Percentiles rank a stretch among this genome's conserved stretches.
Conservation (phyloP, 2,797 vertebrate species). For the Sandelia bainsii region DNA sequence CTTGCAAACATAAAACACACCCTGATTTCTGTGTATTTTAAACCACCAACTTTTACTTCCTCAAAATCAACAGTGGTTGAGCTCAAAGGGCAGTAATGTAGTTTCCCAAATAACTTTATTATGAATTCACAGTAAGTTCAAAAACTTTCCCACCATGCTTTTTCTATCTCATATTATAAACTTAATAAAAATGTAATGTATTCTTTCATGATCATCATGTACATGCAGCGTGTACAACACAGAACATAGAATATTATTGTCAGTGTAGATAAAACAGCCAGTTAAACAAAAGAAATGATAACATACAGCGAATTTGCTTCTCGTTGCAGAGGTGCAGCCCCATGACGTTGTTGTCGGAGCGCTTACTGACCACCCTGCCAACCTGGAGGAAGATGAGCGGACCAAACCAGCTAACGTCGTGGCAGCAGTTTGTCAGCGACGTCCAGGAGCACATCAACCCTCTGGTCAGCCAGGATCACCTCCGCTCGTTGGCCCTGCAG, state of each 20-base stretch:
- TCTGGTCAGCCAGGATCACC: conserved; percentile 92
- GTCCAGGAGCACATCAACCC: conserved; percentile 97
- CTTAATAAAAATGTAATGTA: too few relatives aligned
- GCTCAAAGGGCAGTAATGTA: too few relatives aligned
- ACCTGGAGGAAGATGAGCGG: conserved; percentile 95
- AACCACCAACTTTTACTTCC: not conserved
- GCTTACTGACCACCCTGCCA: conserved; percentile 90
- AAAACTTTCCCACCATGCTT: too few relatives aligned
- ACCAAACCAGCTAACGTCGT: conserved; percentile 95
- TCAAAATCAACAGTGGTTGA: not conserved
- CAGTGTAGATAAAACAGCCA: not conserved
- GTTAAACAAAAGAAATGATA: not conserved
- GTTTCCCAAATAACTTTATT: too few relatives aligned
- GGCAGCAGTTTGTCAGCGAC: conserved; percentile 95
- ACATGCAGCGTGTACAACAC: too few relatives aligned
- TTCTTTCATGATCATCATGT: too few relatives aligned
- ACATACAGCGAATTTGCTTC: not conserved
- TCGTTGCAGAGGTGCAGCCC: conserved; percentile 86
- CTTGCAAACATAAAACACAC: not conserved
- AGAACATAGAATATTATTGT: not conserved
- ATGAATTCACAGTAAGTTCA: too few relatives aligned
- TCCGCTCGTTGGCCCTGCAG: conserved; percentile 90
- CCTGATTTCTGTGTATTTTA: not conserved
- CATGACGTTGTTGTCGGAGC: conserved; percentile 93
- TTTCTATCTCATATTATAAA: too few relatives aligned